phyloP scores from a whole-genome alignment of 92 coral and sea anemone species.

The Micromussa lordhowensis region DNA sequence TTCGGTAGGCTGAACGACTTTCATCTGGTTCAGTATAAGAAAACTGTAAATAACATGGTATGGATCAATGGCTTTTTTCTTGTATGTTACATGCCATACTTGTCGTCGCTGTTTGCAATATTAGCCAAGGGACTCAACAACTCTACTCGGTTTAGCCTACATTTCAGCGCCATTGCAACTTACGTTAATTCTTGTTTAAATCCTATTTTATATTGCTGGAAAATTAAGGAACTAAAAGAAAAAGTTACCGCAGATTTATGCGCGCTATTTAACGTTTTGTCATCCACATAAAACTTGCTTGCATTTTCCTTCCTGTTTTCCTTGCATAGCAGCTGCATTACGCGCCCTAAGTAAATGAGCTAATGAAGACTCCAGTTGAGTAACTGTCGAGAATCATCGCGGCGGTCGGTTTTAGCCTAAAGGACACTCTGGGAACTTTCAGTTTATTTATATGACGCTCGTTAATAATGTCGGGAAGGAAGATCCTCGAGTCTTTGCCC shows the following conservation, averaged over 20 bases:
- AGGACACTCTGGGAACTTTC: too few species aligned
- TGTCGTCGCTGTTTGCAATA: neutral
- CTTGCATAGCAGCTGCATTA: neutral
- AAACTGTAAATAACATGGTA: constrained; percentile 8
- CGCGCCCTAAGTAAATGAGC: neutral
- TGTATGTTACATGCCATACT: neutral
- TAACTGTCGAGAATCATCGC: too few species aligned
- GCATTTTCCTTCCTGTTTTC: too few species aligned
- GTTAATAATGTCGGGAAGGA: too few species aligned
- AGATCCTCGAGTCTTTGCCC: too few species aligned
- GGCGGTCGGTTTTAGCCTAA: too few species aligned
- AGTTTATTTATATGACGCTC: too few species aligned
- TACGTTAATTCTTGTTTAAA: constrained; percentile 40
- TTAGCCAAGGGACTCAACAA: neutral
- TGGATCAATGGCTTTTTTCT: constrained; percentile 12
- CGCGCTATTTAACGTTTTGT: neutral
- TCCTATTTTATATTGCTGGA: constrained; percentile 56
- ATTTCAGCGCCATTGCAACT: constrained; percentile 3
- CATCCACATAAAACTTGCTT: neutral
- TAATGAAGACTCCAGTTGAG: too few species aligned
- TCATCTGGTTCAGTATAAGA: neutral
- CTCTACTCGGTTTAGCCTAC: neutral
- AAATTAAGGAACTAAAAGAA: constrained; percentile 26
- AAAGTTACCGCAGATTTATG: neutral
- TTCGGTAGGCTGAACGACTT: neutral